These are phyloP conservation scores for Tachystola acroxantha DNA, from an alignment of 2,888 invertebrate genomes.

Conservation along the genomic window DNA sequence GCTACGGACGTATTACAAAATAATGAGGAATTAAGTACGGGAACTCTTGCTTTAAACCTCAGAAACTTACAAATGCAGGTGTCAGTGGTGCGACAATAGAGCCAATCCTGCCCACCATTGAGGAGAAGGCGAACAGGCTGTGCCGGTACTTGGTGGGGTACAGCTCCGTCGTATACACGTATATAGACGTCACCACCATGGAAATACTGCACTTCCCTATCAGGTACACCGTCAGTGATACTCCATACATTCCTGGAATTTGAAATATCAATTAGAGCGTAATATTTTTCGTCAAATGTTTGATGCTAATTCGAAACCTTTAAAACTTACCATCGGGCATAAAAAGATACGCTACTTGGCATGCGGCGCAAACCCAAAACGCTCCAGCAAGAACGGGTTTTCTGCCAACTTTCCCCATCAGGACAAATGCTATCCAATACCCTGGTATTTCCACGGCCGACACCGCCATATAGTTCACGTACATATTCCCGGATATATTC, in stretches of 20 bases:
- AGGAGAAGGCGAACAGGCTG: slow-evolving; percentile 80
- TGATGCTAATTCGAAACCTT: background rate
- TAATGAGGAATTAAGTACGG: too few species aligned
- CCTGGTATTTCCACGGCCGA: slow-evolving; percentile 83
- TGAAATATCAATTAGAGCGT: too few species aligned
- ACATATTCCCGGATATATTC: slow-evolving; percentile 80
- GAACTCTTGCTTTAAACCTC: too few species aligned
- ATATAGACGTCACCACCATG: slow-evolving; percentile 77
- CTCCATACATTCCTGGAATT: slow-evolving; percentile 21
- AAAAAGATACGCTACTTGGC: slow-evolving; percentile 77
- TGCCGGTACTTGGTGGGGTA: slow-evolving; percentile 82
- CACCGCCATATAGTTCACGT: slow-evolving; percentile 80
- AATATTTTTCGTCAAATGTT: too few species aligned
- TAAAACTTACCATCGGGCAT: slow-evolving; percentile 58
- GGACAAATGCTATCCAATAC: slow-evolving; percentile 75
- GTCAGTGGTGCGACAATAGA: slow-evolving; percentile 83
- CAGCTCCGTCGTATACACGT: slow-evolving; percentile 81
- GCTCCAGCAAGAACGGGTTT: slow-evolving; percentile 75
- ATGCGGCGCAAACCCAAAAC: slow-evolving; percentile 76
- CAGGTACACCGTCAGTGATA: slow-evolving; percentile 69
- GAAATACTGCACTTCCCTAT: slow-evolving; percentile 80
- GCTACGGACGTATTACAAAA: too few species aligned
- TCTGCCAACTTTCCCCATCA: slow-evolving; percentile 78
- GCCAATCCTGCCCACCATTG: slow-evolving; percentile 82
- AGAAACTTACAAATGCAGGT: slow-evolving; percentile 74